Evolutionary conservation across 2,797 vertebrate species (phyloP).

Genomic region (Rhincodon typus): DNA sequence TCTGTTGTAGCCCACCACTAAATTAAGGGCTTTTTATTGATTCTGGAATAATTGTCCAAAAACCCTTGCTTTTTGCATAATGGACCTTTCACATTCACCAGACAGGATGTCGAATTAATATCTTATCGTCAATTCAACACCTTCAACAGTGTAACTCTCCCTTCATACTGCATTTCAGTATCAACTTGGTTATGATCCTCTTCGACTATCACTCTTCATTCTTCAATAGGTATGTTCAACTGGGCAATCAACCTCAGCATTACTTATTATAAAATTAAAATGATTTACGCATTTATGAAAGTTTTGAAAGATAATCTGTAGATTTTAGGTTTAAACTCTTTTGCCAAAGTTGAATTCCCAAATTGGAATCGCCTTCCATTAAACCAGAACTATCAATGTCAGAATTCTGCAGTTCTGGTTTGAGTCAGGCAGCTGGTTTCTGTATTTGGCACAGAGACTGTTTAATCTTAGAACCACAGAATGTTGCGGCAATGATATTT

Average conservation of each 20-base stretch:
- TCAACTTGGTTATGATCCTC: not conserved
- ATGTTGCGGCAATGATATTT: not conserved
- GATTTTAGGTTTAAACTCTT: not conserved
- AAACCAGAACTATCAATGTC: conserved; percentile 1
- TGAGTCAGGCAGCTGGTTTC: not conserved
- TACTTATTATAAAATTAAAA: not conserved
- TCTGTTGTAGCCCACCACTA: not conserved
- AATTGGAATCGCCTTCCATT: not conserved
- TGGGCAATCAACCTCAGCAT: not conserved
- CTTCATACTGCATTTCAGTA: not conserved
- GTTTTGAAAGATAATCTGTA: not conserved
- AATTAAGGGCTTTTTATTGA: not conserved
- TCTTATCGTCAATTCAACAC: not conserved
- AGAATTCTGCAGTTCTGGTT: not conserved
- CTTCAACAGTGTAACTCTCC: not conserved
- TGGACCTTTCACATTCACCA: not conserved
- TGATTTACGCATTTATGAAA: not conserved
- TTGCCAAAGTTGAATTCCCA: not conserved
- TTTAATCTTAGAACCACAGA: not conserved
- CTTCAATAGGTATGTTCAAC: too few species aligned
- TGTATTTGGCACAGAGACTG: not conserved
- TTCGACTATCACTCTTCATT: not conserved
- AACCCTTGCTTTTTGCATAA: not conserved
- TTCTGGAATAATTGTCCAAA: not conserved
- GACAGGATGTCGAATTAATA: not conserved